Percentiles rank a stretch among this genome's conserved stretches.
phyloP scores from a whole-genome alignment of 2,888 invertebrate species.

The Ganaspis brasiliensis region DNA sequence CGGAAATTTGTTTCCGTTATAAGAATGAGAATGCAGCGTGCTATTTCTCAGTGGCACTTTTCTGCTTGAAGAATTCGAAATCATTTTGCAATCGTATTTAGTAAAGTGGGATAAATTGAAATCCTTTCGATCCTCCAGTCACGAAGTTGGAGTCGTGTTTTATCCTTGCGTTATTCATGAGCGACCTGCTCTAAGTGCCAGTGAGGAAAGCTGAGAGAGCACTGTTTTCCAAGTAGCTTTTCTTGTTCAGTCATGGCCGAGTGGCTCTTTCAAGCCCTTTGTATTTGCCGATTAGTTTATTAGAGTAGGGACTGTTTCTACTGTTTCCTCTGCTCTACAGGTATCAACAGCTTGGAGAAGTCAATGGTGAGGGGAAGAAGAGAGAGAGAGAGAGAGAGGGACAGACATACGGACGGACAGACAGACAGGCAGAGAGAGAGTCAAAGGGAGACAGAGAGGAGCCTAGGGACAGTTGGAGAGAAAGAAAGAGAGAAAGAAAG shows the following conservation, averaged over 20 bases:
- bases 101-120: constrained; percentile 7
- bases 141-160: constrained; percentile 27
- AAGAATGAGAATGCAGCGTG: not conserved
- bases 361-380: not conserved
- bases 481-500: too few relatives aligned
- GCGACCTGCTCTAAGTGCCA: constrained; percentile 21
- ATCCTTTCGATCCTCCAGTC: constrained; percentile 26
- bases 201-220: constrained; percentile 29
- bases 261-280: constrained; percentile 33
- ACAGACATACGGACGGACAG: not conserved
- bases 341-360: constrained; percentile 19
- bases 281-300: constrained; percentile 38
- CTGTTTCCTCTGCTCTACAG: constrained; percentile 40
- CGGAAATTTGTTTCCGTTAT: too few relatives aligned
- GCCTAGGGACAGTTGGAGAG: too few relatives aligned
- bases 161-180: constrained; percentile 35
- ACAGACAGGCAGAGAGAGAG: not conserved
- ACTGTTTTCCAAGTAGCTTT: constrained; percentile 40
- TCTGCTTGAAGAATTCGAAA: not conserved
- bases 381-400: not conserved
- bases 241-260: constrained; percentile 35
- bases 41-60: constrained; percentile 1
- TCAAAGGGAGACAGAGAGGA: not conserved
- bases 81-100: constrained; percentile 24
- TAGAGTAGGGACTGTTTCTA: constrained; percentile 28